Evolutionary conservation across 2,888 invertebrate genomes (phyloP).

Genomic region (Amblyteles armatorius): DNA sequence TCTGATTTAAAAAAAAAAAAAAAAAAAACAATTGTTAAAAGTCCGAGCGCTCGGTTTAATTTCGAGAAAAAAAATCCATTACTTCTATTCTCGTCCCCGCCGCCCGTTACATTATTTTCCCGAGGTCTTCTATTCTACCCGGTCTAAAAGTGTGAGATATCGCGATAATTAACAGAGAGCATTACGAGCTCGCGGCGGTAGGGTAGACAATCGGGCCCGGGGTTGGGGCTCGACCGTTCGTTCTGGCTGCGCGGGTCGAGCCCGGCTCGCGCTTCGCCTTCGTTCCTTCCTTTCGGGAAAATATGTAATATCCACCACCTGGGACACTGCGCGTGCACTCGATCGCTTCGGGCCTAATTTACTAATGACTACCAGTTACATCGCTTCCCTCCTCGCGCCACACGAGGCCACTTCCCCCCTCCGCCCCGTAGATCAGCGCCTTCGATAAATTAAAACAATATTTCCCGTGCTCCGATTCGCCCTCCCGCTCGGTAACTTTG

Average conservation of each 20-base stretch:
- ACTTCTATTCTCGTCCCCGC: not conserved
- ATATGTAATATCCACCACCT: slow-evolving; percentile 77
- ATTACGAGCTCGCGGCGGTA: slow-evolving; percentile 37
- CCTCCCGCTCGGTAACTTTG: not conserved
- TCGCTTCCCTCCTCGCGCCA: slow-evolving; percentile 2
- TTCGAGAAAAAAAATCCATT: not conserved
- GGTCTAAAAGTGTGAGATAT: slow-evolving; percentile 30
- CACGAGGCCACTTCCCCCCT: not conserved
- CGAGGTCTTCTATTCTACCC: slow-evolving; percentile 8
- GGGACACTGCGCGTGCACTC: slow-evolving; percentile 76
- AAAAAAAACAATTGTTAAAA: not conserved
- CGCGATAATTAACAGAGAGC: slow-evolving; percentile 53
- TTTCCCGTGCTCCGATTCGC: not conserved
- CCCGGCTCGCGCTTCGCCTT: slow-evolving; percentile 9
- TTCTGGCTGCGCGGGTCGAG: slow-evolving; percentile 22
- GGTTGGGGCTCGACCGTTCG: not conserved
- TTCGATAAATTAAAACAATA: not conserved
- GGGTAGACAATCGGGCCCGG: slow-evolving; percentile 19
- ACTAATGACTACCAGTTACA: slow-evolving; percentile 78
- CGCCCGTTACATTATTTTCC: slow-evolving; percentile 15
- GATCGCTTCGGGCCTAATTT: slow-evolving; percentile 80
- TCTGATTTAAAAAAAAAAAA: not conserved
- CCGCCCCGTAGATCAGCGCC: not conserved
- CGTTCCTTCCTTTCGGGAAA: slow-evolving; percentile 48
- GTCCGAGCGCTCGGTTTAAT: not conserved